Evolutionary conservation across 1,140 invertebrate species (phyloP), one percentile per base, ranked within the genome.

Genomic region (Epicauta chinensis): DNA sequence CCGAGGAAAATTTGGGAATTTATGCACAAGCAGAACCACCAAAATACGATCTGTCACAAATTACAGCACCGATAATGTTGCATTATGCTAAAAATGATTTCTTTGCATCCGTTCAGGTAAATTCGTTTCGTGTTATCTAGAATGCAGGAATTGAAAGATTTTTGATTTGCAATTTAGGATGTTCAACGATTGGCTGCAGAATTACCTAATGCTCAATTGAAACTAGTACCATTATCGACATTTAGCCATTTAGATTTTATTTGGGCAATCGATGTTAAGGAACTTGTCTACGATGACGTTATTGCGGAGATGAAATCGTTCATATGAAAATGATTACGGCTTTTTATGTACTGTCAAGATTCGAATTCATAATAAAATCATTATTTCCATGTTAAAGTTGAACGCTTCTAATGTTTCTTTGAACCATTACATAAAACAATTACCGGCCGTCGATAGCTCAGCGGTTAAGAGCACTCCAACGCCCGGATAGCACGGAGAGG

Each of bases 161-260:
- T n/a, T 23, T 23, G 7, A 34, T 34, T 42, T 23, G 12, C 14
- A 38, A 31, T 53, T 10, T 42, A 49, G 53, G 15, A 71, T 50
- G 48, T 62, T 9, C 35, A 49, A 16, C 30, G 46, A 3, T 55
- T 80, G 11, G 62, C 66, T 5, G 7, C 4, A 23, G 64, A 53
- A 34, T 40, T 75, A 65, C 2, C 13, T 55, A 9, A 68, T 37
- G 43, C 23, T 6, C 16, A 64, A 14, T 10, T 14, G 7, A 51
- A 42, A 50, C 11, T 16, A 42, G 48, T 41, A 14, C 13, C 30
- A 13, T 42, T 29, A 5, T 1, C 12, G 2, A 39, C 16, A 35
- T 87, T 83, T 71, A 83, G 79, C 61, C 1, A 66, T 60, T 13
- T 83, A 84, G 9, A 86, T 85, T 59, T 56, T 30, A 4, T 89